Evolutionary conservation across 2,113 vertebrate species (phyloP).

Genomic region (Notarius lentiginosus): DNA sequence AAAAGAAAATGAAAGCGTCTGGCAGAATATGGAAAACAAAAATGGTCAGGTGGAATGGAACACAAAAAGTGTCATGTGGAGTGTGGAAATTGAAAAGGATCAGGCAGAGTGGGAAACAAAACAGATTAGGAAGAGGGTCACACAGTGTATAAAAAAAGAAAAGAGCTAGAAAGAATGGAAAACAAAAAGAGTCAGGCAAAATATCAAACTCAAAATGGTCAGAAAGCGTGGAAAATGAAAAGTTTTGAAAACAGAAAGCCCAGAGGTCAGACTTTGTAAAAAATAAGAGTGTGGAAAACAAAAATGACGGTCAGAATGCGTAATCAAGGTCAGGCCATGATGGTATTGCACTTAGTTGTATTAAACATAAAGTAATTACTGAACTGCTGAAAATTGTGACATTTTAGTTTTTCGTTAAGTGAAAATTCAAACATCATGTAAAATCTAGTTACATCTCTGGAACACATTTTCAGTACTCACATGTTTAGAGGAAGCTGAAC

Average conservation of each 20-base stretch:
- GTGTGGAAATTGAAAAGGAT: neutral
- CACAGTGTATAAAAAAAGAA: neutral
- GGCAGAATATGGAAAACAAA: neutral
- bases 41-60: neutral
- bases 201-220: neutral
- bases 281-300: neutral
- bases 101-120: neutral
- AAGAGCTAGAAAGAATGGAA: neutral
- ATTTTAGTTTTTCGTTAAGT: neutral
- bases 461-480: slow-evolving; percentile 72
- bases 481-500: slow-evolving; percentile 96
- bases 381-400: neutral
- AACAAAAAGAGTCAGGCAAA: neutral
- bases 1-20: too few relatives aligned
- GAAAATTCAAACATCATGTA: neutral
- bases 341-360: neutral
- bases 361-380: too few relatives aligned
- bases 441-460: neutral
- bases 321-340: neutral
- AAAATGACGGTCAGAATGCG: neutral
- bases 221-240: neutral
- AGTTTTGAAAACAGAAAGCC: too few relatives aligned
- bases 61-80: neutral
- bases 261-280: too few relatives aligned
- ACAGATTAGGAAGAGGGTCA: neutral